Evolutionary conservation across 2,797 vertebrate genomes (phyloP), one percentile per base, ranked within the genome.

Genomic region (Enteromius treurensis): DNA sequence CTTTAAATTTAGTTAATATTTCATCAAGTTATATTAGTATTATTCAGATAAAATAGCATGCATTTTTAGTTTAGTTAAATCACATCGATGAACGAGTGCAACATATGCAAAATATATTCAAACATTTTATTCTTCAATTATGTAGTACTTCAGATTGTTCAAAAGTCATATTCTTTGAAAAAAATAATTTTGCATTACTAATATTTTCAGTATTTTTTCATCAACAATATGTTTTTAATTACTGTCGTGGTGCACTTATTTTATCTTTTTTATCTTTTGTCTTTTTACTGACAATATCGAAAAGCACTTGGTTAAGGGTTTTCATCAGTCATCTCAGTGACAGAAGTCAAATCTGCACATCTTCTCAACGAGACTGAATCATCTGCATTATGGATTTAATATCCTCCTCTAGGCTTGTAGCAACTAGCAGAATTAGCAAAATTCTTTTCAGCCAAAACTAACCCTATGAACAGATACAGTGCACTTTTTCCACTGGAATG

Each of bases 401-500:
- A 21, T 34, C 15, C 4, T 51, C 17, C 70, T 9, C 40, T 47
- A 32, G 45, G 17, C 45, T 19, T 73, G 70, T 17, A 3, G 70
- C 23, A 19, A 6, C 15, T 51, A 73, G 45, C 23, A 49, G 26
- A 32, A 71, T 49, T 71, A 17, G 42, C 9, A 13, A 1, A 1
- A 64, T 45, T 64, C 49, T 78, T 5, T 65, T 78, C 1, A 47
- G 26, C 17, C 58, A 64, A 45, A 78, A 34, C 60, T n/a, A 62
- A 6, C 17, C 1, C 1, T 9, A 23, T 37, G 49, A 47, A 26
- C 9, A 51, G 4, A 34, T 0, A 5, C 13, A 73, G 17, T 73
- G 17, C 9, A 13, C 17, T 21, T 74, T 47, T 51, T 34, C 47
- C 29, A 2, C 17, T 53, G 1, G 17, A 4, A 74, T 53, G 10